Conservation (phyloP, 2,888 invertebrate species). For the Drosophila buzzatii region DNA sequence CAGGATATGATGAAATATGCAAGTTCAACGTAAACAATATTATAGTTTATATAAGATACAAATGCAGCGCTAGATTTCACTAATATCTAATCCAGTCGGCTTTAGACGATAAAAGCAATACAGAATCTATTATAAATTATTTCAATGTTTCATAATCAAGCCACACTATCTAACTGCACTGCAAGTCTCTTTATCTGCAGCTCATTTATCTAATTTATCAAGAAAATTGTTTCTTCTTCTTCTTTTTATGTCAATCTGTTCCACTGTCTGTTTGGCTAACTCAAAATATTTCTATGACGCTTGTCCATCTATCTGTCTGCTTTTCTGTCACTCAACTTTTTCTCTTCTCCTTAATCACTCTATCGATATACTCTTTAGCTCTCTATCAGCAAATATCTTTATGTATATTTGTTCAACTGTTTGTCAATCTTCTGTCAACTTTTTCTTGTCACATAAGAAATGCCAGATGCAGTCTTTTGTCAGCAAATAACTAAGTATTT, state of each 20-base stretch:
- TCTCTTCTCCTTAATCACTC: background rate
- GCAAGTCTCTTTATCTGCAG: background rate
- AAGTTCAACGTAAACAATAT: background rate
- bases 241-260: background rate
- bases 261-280: no score
- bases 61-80: background rate
- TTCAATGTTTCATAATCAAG: background rate
- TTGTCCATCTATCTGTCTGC: background rate
- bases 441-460: background rate
- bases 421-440: conserved; percentile 2
- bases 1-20: background rate
- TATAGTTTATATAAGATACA: background rate
- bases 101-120: background rate
- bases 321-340: background rate
- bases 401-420: background rate
- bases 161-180: background rate
- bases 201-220: background rate
- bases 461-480: background rate
- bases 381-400: background rate
- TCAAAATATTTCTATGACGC: background rate
- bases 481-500: background rate
- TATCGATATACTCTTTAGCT: background rate
- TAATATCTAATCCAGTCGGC: background rate
- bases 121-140: background rate
- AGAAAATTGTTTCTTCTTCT: background rate